A percentile compares a stretch with the other conserved stretches of the same genome.
Conservation (phyloP, 2,113 vertebrate genomes). For the Anolis sagrei region DNA sequence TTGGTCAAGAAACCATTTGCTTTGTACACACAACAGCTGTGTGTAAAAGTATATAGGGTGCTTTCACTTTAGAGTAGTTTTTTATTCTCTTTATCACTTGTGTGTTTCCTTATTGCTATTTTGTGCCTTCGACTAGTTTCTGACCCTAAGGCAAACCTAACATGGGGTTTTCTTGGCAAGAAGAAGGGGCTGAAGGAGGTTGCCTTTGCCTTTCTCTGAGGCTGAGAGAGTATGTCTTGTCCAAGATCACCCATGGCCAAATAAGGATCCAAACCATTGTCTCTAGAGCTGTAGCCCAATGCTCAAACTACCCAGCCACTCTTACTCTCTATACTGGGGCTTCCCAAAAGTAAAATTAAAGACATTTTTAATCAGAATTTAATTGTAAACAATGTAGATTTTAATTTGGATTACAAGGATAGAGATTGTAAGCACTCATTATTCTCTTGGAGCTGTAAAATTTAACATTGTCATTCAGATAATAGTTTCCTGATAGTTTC, state of each 20-base stretch:
- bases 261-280: too few relatives aligned
- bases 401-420: not conserved
- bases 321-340: not conserved
- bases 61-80: not conserved
- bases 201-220: too few relatives aligned
- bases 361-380: not conserved
- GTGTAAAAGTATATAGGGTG: not conserved
- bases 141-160: too few relatives aligned
- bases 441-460: not conserved
- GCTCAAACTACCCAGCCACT: too few relatives aligned
- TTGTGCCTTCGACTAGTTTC: too few relatives aligned
- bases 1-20: conserved; percentile 5
- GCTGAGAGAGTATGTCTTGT: too few relatives aligned
- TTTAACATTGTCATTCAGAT: not conserved
- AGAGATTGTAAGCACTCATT: not conserved
- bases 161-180: too few relatives aligned
- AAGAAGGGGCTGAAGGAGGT: too few relatives aligned
- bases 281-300: too few relatives aligned
- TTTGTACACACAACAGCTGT: conserved; percentile 25
- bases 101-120: not conserved
- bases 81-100: not conserved
- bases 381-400: not conserved
- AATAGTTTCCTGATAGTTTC: not conserved
- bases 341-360: not conserved
- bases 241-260: too few relatives aligned